Conservation (phyloP, 2,888 invertebrate species). For the Philopedon plagiatum region DNA sequence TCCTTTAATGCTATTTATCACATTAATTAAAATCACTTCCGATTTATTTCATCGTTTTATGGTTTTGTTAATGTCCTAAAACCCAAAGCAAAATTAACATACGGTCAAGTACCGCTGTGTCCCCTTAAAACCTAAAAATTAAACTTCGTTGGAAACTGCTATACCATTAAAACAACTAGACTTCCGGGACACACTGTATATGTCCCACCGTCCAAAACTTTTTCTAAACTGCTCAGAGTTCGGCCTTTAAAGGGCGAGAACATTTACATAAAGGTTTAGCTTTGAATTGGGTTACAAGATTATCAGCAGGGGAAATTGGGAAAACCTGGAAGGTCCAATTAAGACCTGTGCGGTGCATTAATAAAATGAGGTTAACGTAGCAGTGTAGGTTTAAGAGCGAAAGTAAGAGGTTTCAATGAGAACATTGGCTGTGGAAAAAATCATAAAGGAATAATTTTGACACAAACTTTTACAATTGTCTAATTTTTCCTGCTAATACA, state of each 20-base stretch:
- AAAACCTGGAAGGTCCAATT: background rate
- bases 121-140: too few species aligned
- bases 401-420: background rate
- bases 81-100: too few species aligned
- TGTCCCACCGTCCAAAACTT: background rate
- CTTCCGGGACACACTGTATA: background rate
- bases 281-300: background rate
- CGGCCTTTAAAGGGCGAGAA: background rate
- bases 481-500: too few species aligned
- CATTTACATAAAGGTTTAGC: constrained; percentile 25
- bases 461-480: too few species aligned
- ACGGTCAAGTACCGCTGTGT: too few species aligned
- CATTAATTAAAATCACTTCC: too few species aligned
- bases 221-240: background rate
- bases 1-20: too few species aligned
- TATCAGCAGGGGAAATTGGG: constrained; percentile 8
- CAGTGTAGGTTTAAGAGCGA: background rate
- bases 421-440: background rate
- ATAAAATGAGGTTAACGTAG: background rate
- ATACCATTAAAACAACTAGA: too few species aligned
- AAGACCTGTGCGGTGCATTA: constrained; percentile 1
- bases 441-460: too few species aligned
- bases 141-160: too few species aligned
- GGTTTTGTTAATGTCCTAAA: too few species aligned
- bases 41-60: too few species aligned